These are phyloP conservation scores for Cardiocondyla obscurior DNA, from an alignment of 1,140 invertebrate species.

Conservation along the genomic window DNA sequence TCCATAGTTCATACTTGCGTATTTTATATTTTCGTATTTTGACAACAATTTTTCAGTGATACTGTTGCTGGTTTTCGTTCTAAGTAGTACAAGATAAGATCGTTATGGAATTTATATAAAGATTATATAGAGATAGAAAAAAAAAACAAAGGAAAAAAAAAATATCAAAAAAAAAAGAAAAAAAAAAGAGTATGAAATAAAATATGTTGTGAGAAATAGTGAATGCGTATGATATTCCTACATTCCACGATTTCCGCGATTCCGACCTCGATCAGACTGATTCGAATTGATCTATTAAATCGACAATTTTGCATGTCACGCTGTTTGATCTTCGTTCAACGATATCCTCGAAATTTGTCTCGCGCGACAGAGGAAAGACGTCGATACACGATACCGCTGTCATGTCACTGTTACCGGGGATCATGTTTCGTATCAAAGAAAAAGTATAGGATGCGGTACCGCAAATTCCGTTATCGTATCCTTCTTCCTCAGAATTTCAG, in stretches of 20 bases:
- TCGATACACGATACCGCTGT: constrained; percentile 16
- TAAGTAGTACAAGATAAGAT: not conserved
- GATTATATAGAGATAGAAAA: constrained; percentile 11
- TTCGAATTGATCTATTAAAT: not conserved
- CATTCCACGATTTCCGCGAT: too few species aligned
- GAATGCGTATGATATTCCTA: not conserved
- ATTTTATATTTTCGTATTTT: not conserved
- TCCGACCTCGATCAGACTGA: not conserved
- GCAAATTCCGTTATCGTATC: constrained; percentile 30
- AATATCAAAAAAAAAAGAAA: constrained; percentile 30
- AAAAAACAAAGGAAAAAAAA: not conserved
- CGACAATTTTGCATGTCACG: constrained; percentile 16
- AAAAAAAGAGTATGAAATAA: constrained; percentile 19
- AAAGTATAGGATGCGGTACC: constrained; percentile 18
- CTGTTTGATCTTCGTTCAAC: constrained; percentile 11
- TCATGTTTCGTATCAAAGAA: constrained; percentile 33
- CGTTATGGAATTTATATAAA: constrained; percentile 6
- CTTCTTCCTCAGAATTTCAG: not conserved
- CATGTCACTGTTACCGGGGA: constrained; percentile 16
- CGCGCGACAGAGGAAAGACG: not conserved
- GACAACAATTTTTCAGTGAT: not conserved
- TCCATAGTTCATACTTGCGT: too few species aligned
- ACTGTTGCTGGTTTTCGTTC: not conserved
- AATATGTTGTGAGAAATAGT: constrained; percentile 20
- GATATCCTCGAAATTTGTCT: constrained; percentile 35